phyloP scores from a whole-genome alignment of 2,797 vertebrate genomes.

The Otolemur crassicaudatus region DNA sequence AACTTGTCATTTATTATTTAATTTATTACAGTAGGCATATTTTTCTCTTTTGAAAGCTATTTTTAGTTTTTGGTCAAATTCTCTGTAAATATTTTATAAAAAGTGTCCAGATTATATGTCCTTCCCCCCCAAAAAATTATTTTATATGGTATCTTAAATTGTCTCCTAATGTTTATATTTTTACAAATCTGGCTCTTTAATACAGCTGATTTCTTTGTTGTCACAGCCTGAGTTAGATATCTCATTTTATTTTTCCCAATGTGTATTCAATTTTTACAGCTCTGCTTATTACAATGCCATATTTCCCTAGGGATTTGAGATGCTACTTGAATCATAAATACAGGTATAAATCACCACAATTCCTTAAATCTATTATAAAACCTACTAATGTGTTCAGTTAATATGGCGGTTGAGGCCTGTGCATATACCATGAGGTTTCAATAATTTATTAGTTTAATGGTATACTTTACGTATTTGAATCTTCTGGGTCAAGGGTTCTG shows the following conservation, averaged over 20 bases:
- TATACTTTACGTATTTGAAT: neutral
- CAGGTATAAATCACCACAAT: neutral
- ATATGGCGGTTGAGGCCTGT: neutral
- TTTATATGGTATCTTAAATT: neutral
- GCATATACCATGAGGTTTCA: neutral
- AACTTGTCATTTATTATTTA: neutral
- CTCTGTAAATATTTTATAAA: neutral
- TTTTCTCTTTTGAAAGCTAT: neutral
- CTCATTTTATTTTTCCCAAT: constrained; percentile 34
- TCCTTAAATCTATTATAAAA: neutral
- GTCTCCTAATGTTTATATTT: neutral
- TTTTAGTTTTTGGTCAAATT: neutral
- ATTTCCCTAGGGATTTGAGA: neutral
- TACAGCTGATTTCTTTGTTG: neutral
- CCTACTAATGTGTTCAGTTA: neutral
- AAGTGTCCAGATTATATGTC: neutral
- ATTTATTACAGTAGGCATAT: neutral
- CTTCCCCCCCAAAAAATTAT: neutral
- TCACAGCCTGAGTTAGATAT: neutral
- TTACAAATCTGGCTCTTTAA: neutral
- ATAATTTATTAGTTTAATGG: neutral
- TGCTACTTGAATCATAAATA: neutral
- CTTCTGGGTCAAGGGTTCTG: neutral
- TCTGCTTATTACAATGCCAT: neutral
- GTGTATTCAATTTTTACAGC: neutral